Evolutionary conservation across 2,888 invertebrate species (phyloP), one percentile per base, ranked within the genome.

Genomic region (Notodonta dromedarius): DNA sequence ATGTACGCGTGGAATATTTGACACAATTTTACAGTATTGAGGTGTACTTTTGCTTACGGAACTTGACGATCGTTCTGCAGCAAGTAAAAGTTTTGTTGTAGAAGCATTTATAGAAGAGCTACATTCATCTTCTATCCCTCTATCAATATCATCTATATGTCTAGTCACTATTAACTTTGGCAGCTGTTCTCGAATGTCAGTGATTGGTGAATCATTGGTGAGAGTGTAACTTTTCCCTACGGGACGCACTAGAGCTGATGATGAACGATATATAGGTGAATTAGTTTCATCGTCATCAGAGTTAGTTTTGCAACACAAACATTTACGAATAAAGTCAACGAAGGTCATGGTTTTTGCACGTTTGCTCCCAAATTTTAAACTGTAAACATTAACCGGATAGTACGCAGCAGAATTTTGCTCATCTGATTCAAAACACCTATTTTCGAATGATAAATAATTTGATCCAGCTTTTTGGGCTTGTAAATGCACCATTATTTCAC

Each of bases 321-420:
- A 87, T 62, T 71, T 71, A 59, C 78, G 72, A 16, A 88, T 66
- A 64, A 83, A 84, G 61, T 83, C 78, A 65, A 74, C 71, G 54
- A 84, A 78, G 39, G 77, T 73, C 62, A 75, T 79, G 63, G 65
- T 79, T 50, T 85, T 83, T 62, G 75, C 75, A 63, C 65, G 69
- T 58, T 65, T 60, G 64, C 65, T 60, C 9, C 65, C 64, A 63
- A 73, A 69, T 66, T 82, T 81, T 35, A 73, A 73, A 48, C 75
- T 79, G 69, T 91, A 90, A 69, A 91, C 78, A 67, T 91, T 84
- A 50, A 90, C 87, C 55, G 83, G 79, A 65, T 87, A 77, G 71
- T 85, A 87, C 51, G 71, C 69, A 56, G 76, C 35, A 35, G 35
- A 35, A 35, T 35, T 77, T 39, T 70, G 66, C 61, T 79, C 76